These are phyloP conservation scores for Cantharis flavilabris DNA, from an alignment of 2,888 invertebrate genomes.

Conservation along the genomic window DNA sequence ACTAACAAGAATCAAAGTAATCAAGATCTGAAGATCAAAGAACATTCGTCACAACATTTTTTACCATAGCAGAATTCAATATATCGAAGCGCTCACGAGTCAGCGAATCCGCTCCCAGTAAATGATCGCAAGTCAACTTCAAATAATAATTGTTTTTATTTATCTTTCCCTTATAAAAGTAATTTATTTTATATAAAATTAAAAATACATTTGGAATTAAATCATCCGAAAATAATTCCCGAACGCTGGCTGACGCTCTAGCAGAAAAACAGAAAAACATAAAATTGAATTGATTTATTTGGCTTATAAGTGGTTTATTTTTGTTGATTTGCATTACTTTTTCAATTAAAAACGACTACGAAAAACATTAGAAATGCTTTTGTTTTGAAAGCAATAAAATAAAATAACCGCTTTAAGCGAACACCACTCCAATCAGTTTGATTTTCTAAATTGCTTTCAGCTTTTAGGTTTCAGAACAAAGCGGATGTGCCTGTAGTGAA, in stretches of 20 bases:
- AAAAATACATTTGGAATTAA: background rate
- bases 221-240: background rate
- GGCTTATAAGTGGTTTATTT: background rate
- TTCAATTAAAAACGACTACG: background rate
- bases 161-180: background rate
- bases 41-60: background rate
- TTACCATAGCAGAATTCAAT: background rate
- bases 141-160: background rate
- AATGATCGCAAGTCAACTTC: background rate
- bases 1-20: background rate
- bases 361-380: background rate
- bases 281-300: background rate
- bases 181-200: background rate
- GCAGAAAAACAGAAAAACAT: background rate
- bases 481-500: conserved; percentile 3
- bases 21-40: background rate
- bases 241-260: background rate
- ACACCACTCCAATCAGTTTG: conserved; percentile 8
- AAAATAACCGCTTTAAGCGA: background rate
- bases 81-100: background rate
- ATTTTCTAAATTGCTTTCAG: conserved; percentile 14
- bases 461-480: conserved; percentile 10
- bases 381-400: conserved; percentile 2
- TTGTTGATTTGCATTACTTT: background rate
- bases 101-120: background rate